A percentile compares a stretch with the other conserved stretches of the same genome.
Evolutionary conservation across 2,113 vertebrate genomes (phyloP).

Genomic region (Sylvicapra grimmia): DNA sequence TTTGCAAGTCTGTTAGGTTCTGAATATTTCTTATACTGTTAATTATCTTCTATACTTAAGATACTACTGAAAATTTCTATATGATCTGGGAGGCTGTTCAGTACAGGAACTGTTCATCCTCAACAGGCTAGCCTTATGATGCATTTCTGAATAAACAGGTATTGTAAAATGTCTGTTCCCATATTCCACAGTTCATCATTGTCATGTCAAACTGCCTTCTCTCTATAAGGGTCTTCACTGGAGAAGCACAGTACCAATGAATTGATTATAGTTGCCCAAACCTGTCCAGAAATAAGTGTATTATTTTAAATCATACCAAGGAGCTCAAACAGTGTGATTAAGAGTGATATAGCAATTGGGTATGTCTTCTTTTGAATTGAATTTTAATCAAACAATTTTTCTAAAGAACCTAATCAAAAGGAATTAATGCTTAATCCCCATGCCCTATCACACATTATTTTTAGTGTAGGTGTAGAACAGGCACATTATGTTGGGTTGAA

Average conservation of each 20-base stretch:
- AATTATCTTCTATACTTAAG: conserved; percentile 38
- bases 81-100: neutral
- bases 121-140: conserved; percentile 31
- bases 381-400: neutral
- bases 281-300: neutral
- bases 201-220: neutral
- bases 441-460: neutral
- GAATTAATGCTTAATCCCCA: conserved; percentile 9
- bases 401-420: conserved; percentile 21
- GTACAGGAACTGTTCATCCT: neutral
- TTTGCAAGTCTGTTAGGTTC: conserved; percentile 50
- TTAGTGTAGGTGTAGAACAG: neutral
- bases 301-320: neutral
- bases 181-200: conserved; percentile 13
- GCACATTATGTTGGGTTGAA: conserved; percentile 3
- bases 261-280: conserved; percentile 22
- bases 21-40: neutral
- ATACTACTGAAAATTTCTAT: conserved; percentile 30
- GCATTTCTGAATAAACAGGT: conserved; percentile 46
- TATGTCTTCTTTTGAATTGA: conserved; percentile 2
- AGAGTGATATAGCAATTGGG: neutral
- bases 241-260: conserved; percentile 25
- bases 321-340: neutral
- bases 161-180: conserved; percentile 34
- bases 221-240: conserved; percentile 13